A percentile compares a stretch with the other conserved stretches of the same genome.
These are phyloP conservation scores for Leucophenga maculata DNA, from an alignment of 2,888 invertebrate species.

Conservation along the genomic window DNA sequence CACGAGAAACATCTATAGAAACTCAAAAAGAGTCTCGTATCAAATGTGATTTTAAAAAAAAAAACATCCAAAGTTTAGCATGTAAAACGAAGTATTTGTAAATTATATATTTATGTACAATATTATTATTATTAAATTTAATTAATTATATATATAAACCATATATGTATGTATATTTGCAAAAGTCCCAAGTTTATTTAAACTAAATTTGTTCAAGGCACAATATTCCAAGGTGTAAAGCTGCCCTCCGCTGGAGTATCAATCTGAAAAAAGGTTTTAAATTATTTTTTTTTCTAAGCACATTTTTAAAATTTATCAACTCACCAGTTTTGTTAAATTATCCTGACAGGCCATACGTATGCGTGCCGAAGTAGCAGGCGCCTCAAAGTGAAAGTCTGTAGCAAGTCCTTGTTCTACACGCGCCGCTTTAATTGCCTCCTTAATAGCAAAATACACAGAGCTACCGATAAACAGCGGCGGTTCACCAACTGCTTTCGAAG, in stretches of 20 bases:
- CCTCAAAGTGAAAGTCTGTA: conserved; percentile 77
- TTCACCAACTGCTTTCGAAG: conserved; percentile 98
- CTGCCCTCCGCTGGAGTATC: conserved; percentile 74
- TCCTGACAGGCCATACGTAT: conserved; percentile 94
- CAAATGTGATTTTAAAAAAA: conserved; percentile 4
- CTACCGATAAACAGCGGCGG: conserved; percentile 93
- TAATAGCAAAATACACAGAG: conserved; percentile 92
- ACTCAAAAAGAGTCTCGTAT: not conserved
- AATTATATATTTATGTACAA: not conserved
- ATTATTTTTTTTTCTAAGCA: not conserved
- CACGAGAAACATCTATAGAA: conserved; percentile 26
- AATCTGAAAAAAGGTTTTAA: conserved; percentile 72
- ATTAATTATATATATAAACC: too few species aligned
- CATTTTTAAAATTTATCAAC: not conserved
- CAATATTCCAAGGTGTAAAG: conserved; percentile 79
- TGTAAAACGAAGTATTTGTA: not conserved
- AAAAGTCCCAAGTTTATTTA: not conserved
- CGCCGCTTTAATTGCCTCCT: conserved; percentile 87
- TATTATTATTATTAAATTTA: too few species aligned
- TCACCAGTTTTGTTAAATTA: conserved; percentile 84
- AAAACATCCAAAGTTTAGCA: not conserved
- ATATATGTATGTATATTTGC: not conserved
- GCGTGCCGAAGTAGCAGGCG: conserved; percentile 90
- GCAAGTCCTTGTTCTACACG: conserved; percentile 79
- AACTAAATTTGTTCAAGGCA: conserved; percentile 72